A percentile compares a stretch with the other conserved stretches of the same genome.
phyloP scores from a whole-genome alignment of 2,888 invertebrate genomes.

The Strigamia crassipes region DNA sequence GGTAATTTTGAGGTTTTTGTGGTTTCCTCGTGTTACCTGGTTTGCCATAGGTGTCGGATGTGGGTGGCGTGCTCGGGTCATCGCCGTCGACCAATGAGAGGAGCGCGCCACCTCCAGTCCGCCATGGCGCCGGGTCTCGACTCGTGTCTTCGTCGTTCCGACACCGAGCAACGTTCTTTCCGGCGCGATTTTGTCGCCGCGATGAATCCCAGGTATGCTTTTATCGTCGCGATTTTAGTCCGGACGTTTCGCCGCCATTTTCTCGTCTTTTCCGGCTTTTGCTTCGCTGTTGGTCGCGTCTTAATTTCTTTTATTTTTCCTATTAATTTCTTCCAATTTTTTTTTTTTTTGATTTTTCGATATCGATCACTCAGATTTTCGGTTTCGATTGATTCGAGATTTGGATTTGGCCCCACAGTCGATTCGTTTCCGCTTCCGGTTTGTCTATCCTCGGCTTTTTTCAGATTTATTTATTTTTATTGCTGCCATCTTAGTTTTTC shows the following conservation, averaged over 20 bases:
- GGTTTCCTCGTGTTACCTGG: not conserved
- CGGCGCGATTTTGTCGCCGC: not conserved
- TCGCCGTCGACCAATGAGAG: not conserved
- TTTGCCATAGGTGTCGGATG: not conserved
- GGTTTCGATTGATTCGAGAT: too few species aligned
- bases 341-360: too few species aligned
- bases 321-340: too few species aligned
- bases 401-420: too few species aligned
- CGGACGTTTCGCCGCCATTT: not conserved
- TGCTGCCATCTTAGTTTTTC: too few species aligned
- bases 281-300: not conserved
- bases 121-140: conserved; percentile 28
- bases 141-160: not conserved
- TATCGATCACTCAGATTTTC: too few species aligned
- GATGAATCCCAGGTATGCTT: not conserved
- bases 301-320: too few species aligned
- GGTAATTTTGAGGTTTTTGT: not conserved
- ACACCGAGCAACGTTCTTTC: not conserved
- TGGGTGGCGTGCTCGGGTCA: conserved; percentile 29
- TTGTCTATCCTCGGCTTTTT: too few species aligned
- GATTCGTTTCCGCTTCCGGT: too few species aligned
- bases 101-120: not conserved
- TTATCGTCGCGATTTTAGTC: not conserved
- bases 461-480: too few species aligned
- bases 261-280: not conserved